Percentiles rank a stretch among this genome's conserved stretches.
These are phyloP conservation scores for Nyctibius bracteatus DNA, from an alignment of 2,113 vertebrate species.

Conservation along the genomic window DNA sequence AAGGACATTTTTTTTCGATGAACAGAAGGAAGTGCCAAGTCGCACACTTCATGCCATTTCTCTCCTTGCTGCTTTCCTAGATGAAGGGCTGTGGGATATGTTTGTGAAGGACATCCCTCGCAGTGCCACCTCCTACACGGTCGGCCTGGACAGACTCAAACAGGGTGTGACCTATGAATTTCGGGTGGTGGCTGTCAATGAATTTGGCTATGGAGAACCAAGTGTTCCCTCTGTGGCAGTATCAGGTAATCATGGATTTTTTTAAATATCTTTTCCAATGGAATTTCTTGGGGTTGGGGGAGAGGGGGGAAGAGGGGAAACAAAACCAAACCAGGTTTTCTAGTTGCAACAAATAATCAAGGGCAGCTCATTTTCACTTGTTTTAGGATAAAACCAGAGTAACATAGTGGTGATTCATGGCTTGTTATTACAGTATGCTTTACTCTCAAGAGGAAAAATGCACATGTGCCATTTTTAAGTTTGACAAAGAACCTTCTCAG, in stretches of 20 bases:
- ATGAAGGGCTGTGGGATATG: conserved; percentile 94
- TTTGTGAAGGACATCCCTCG: conserved; percentile 87
- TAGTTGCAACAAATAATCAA: neutral
- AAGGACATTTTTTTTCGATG: neutral
- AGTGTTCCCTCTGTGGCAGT: conserved; percentile 84
- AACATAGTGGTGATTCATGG: neutral
- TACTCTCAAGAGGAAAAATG: neutral
- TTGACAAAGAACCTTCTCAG: neutral
- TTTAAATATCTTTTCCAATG: neutral
- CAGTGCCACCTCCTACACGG: conserved; percentile 81
- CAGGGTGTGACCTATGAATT: conserved; percentile 94
- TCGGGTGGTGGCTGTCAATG: conserved; percentile 89
- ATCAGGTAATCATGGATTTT: conserved; percentile 78
- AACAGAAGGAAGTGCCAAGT: neutral
- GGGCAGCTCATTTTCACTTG: neutral
- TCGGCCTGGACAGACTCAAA: conserved; percentile 84
- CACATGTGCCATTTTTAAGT: neutral
- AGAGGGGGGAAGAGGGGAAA: fast-evolving
- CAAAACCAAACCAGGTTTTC: neutral
- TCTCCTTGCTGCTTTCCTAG: conserved; percentile 63
- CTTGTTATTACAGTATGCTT: neutral
- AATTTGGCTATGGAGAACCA: conserved; percentile 90
- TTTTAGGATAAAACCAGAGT: neutral
- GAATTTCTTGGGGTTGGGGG: neutral
- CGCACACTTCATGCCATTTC: neutral